Percentiles rank a stretch among this genome's conserved stretches.
phyloP scores from a whole-genome alignment of 1,140 invertebrate genomes.

The Trichomalopsis sarcophagae region DNA sequence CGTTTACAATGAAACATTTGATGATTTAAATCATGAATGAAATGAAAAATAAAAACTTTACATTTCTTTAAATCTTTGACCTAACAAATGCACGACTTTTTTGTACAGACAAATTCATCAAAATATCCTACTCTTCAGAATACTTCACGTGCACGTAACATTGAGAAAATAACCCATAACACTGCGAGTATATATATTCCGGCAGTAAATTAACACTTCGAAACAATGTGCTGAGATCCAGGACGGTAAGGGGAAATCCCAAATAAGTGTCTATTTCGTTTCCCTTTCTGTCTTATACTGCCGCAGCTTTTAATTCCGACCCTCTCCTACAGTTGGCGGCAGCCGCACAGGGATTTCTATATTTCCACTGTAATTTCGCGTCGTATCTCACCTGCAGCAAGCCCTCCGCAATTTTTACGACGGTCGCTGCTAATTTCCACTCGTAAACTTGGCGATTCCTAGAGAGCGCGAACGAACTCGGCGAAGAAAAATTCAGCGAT shows the following conservation, averaged over 20 bases:
- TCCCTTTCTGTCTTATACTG: not conserved
- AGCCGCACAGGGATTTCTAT: constrained; percentile 1
- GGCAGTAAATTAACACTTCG: not conserved
- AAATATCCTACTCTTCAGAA: no score
- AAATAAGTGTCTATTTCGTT: not conserved
- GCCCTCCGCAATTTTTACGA: constrained; percentile 6
- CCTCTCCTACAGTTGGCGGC: not conserved
- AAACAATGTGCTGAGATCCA: not conserved
- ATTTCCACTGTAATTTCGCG: constrained; percentile 2
- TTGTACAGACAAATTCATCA: no score
- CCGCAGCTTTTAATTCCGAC: not conserved
- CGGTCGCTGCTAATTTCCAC: not conserved
- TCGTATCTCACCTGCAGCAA: constrained; percentile 11
- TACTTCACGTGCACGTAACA: no score
- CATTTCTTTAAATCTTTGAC: no score
- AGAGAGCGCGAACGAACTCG: not conserved
- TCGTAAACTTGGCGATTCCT: constrained; percentile 5
- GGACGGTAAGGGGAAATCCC: not conserved
- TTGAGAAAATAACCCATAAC: no score
- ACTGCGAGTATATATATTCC: not conserved
- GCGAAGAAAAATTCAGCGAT: not conserved
- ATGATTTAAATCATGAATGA: no score
- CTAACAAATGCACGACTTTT: no score
- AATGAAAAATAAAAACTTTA: no score
- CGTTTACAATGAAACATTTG: no score